phyloP scores from a whole-genome alignment of 2,113 vertebrate genomes.

The Alces alces region DNA sequence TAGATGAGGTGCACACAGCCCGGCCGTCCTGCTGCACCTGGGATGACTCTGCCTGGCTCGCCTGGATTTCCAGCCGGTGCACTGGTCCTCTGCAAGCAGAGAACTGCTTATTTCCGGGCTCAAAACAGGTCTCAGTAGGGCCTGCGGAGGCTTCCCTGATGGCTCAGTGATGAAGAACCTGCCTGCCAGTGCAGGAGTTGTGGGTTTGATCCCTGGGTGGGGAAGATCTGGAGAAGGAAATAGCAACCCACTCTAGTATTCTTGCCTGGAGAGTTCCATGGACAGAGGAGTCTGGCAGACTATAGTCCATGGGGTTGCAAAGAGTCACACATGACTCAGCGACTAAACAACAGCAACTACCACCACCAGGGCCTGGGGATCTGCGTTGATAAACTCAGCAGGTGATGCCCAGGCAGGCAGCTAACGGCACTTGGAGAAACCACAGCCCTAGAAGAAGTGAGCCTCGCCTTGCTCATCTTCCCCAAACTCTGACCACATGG shows the following conservation, averaged over 20 bases:
- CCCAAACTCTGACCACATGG: neutral
- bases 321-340: neutral
- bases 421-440: neutral
- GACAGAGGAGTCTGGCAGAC: neutral
- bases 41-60: fast-evolving
- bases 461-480: neutral
- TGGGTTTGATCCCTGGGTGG: neutral
- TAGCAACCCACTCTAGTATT: neutral
- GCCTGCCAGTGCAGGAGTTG: neutral
- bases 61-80: too few relatives aligned
- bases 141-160: neutral
- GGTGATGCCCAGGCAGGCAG: neutral
- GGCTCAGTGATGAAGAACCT: neutral
- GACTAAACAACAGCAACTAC: neutral
- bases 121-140: neutral
- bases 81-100: fast-evolving
- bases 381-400: neutral
- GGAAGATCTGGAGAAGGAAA: neutral
- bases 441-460: neutral
- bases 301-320: neutral
- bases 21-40: fast-evolving
- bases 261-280: neutral
- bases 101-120: neutral
- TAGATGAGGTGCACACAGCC: fast-evolving
- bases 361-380: neutral